Evolutionary conservation across 2,113 vertebrate genomes (phyloP).

Genomic region (Sialia sialis): DNA sequence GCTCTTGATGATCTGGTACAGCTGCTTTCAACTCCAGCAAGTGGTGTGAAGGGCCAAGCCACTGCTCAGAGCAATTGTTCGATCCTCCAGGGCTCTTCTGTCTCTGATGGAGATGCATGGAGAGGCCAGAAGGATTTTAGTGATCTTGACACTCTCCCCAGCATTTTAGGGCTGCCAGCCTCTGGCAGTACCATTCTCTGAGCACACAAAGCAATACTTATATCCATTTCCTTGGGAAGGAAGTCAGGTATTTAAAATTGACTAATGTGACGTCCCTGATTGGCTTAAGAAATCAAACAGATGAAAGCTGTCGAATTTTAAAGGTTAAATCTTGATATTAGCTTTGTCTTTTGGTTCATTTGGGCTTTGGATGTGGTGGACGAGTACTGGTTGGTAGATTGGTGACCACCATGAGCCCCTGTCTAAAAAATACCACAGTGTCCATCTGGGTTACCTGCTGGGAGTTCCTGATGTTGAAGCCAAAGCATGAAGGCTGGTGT

Average conservation of each 20-base stretch:
- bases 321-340: neutral
- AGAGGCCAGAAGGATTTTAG: neutral
- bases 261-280: neutral
- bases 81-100: neutral
- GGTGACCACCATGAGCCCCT: neutral
- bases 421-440: neutral
- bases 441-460: neutral
- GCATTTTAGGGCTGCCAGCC: neutral
- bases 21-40: rapidly evolving
- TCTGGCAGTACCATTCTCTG: neutral
- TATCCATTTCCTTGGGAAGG: neutral
- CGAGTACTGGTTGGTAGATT: neutral
- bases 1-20: neutral
- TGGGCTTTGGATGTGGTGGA: neutral
- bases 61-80: neutral
- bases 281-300: neutral
- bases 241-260: neutral
- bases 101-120: neutral
- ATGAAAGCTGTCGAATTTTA: neutral
- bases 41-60: rapidly evolving
- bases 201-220: neutral
- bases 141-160: neutral
- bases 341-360: neutral
- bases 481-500: neutral
- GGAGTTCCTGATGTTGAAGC: neutral